These are phyloP conservation scores for Fregata magnificens DNA, from an alignment of 2,113 vertebrate genomes.

Conservation along the genomic window DNA sequence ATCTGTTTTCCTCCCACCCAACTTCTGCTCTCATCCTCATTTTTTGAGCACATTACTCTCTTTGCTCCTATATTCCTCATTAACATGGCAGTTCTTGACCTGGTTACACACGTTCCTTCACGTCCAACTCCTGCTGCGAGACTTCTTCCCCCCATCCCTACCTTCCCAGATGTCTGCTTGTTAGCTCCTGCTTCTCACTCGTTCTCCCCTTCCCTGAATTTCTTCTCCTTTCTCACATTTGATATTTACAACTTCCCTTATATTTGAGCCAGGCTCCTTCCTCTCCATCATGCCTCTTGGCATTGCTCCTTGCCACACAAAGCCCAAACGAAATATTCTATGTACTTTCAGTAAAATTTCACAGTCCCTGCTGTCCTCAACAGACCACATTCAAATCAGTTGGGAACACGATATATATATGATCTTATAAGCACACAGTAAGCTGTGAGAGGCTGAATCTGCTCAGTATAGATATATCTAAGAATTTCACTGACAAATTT, in stretches of 20 bases:
- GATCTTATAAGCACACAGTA: neutral
- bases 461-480: neutral
- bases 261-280: neutral
- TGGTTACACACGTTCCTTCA: neutral
- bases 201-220: neutral
- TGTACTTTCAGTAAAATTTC: neutral
- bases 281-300: neutral
- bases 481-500: neutral
- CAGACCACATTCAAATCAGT: neutral
- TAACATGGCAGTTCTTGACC: neutral
- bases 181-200: neutral
- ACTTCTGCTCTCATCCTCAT: conserved; percentile 6
- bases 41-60: neutral
- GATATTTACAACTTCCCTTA: neutral
- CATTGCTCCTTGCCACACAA: neutral
- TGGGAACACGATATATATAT: neutral
- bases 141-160: neutral
- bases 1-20: conserved; percentile 62
- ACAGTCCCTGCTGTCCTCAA: neutral
- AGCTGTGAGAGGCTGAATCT: neutral
- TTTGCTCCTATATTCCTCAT: neutral
- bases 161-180: neutral
- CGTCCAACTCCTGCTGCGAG: neutral
- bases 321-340: neutral
- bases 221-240: neutral